Conservation (phyloP, 2,797 vertebrate species). For the Tamandua tetradactyla region DNA sequence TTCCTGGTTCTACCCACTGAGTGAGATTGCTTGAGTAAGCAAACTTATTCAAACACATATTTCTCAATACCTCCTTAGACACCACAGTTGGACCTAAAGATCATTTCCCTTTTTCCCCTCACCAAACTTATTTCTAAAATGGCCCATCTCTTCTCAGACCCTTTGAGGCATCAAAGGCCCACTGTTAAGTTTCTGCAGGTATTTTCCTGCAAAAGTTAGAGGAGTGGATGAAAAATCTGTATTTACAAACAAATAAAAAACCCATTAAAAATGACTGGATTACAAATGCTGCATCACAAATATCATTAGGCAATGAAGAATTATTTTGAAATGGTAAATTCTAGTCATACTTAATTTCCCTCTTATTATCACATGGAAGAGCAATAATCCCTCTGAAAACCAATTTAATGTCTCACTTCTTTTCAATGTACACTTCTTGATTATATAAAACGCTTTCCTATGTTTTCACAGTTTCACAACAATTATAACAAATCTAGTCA, state of each 20-base stretch:
- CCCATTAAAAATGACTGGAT: neutral
- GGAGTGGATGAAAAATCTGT: neutral
- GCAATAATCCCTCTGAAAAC: slow-evolving; percentile 26
- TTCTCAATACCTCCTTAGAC: neutral
- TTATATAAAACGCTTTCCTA: slow-evolving; percentile 38
- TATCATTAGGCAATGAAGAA: slow-evolving; percentile 4
- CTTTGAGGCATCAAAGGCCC: neutral
- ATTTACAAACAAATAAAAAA: neutral
- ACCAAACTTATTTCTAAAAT: neutral
- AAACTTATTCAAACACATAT: neutral
- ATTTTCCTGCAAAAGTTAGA: neutral
- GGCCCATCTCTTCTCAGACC: neutral
- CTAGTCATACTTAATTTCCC: neutral
- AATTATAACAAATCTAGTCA: slow-evolving; percentile 24
- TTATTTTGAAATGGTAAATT: slow-evolving; percentile 27
- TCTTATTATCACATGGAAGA: neutral
- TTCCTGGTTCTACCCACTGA: neutral
- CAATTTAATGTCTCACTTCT: slow-evolving; percentile 5
- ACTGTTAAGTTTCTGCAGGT: neutral
- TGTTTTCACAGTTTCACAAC: slow-evolving; percentile 56
- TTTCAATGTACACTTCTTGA: slow-evolving; percentile 45
- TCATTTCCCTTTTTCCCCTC: neutral
- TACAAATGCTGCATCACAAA: neutral
- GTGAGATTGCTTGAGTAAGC: neutral
- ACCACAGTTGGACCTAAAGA: neutral